Percentiles rank a stretch among this genome's conserved stretches.
These are phyloP conservation scores for Mesocricetus auratus DNA, from an alignment of 2,113 vertebrate species.

Conservation along the genomic window DNA sequence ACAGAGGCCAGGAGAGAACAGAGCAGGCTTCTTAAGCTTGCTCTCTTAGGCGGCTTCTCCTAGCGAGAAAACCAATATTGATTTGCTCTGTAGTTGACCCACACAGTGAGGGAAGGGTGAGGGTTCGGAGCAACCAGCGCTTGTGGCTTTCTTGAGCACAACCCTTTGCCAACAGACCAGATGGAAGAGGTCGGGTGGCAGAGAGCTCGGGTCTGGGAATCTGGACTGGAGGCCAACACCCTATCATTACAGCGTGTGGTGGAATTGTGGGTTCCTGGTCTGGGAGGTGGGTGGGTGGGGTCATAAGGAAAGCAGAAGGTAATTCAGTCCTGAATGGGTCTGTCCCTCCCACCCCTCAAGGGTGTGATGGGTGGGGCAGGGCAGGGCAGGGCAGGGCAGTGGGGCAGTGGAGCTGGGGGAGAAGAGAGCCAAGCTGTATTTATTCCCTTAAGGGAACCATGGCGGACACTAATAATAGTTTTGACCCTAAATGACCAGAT, in stretches of 20 bases:
- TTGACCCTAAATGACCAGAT: neutral
- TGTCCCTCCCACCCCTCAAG: neutral
- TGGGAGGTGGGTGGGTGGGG: rapidly evolving
- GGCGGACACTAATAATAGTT: too few species aligned
- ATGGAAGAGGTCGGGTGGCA: neutral
- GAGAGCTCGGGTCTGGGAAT: neutral
- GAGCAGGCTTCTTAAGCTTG: neutral
- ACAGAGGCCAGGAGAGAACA: neutral
- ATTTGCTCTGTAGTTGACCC: neutral
- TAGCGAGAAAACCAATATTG: rapidly evolving
- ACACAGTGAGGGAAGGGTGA: rapidly evolving
- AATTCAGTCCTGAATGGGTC: neutral
- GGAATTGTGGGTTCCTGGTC: neutral
- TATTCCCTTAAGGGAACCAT: neutral
- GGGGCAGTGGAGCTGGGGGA: neutral
- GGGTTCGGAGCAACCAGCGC: neutral
- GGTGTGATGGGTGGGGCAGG: neutral
- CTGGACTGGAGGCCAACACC: neutral
- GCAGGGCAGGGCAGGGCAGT: neutral
- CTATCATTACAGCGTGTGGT: neutral
- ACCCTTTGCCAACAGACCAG: neutral
- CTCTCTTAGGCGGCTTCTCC: rapidly evolving
- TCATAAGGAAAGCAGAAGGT: neutral
- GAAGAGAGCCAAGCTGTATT: neutral
- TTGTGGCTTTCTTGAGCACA: neutral